Percentiles rank a stretch among this genome's conserved stretches.
Conservation (phyloP, 2,888 invertebrate genomes). For the Amblyteles armatorius region DNA sequence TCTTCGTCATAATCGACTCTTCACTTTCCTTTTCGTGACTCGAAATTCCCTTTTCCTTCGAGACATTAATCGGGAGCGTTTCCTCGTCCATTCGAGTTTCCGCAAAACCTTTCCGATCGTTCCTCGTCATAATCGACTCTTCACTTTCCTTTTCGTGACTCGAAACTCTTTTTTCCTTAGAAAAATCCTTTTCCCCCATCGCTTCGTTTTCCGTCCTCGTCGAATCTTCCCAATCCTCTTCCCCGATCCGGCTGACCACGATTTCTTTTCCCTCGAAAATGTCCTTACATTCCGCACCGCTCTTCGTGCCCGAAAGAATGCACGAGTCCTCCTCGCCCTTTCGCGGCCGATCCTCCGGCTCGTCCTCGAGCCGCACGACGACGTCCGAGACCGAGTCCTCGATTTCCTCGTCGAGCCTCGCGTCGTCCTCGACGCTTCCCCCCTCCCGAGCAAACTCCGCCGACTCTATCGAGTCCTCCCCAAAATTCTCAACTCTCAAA, state of each 20-base stretch:
- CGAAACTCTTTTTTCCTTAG: not conserved
- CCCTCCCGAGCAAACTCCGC: not conserved
- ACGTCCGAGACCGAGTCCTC: not conserved
- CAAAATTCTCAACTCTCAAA: not conserved
- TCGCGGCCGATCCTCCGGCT: not conserved
- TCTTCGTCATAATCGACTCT: not conserved
- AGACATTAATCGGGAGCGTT: not conserved
- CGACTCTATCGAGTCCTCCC: not conserved
- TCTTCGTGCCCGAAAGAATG: no score
- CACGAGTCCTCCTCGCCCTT: not conserved
- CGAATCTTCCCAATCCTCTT: not conserved
- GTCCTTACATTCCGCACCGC: no score
- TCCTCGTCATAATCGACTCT: not conserved
- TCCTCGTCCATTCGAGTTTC: not conserved
- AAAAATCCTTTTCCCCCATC: not conserved
- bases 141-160: not conserved
- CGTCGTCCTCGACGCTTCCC: not conserved
- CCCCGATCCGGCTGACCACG: no score
- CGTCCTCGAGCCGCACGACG: not conserved
- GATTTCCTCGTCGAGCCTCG: constrained; percentile 19
- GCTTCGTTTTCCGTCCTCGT: not conserved
- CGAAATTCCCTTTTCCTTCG: not conserved
- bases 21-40: not conserved
- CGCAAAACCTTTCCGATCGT: not conserved
- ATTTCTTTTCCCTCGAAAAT: no score